phyloP scores from a whole-genome alignment of 1,140 invertebrate species.

The Neodiprion fabricii region DNA sequence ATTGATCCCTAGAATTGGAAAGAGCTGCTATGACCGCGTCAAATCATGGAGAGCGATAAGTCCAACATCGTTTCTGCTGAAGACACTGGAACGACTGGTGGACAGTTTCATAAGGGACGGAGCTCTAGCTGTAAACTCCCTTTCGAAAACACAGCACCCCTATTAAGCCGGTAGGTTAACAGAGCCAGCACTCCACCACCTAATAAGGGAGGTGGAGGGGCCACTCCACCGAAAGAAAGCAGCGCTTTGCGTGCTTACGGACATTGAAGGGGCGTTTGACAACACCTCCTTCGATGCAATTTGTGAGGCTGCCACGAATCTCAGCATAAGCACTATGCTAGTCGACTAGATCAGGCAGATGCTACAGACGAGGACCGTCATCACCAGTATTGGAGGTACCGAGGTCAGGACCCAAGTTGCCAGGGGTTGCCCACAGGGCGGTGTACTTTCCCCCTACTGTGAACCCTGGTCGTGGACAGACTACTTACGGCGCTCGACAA shows the following conservation, averaged over 20 bases:
- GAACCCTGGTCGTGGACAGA: neutral
- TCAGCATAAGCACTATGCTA: constrained; percentile 1
- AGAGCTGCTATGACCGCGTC: too few species aligned
- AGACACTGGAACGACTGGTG: too few species aligned
- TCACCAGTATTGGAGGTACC: neutral
- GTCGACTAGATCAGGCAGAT: constrained; percentile 17
- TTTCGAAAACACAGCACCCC: neutral
- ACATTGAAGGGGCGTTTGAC: constrained; percentile 18
- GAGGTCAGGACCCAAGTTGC: neutral
- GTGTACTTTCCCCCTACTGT: neutral
- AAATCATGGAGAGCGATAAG: too few species aligned
- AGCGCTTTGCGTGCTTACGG: constrained; percentile 10
- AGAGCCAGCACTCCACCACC: too few species aligned
- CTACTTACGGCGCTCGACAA: neutral
- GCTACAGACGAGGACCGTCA: constrained; percentile 6
- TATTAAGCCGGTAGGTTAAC: neutral
- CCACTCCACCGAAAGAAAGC: neutral
- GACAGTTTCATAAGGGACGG: too few species aligned
- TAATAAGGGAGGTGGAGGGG: neutral
- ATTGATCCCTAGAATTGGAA: too few species aligned
- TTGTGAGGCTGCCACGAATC: constrained; percentile 9
- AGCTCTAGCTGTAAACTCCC: too few species aligned
- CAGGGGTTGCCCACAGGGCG: constrained; percentile 9
- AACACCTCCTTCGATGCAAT: constrained; percentile 18
- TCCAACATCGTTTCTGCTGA: too few species aligned